Evolutionary conservation across 2,888 invertebrate genomes (phyloP).

Genomic region (Tetragonisca angustula): DNA sequence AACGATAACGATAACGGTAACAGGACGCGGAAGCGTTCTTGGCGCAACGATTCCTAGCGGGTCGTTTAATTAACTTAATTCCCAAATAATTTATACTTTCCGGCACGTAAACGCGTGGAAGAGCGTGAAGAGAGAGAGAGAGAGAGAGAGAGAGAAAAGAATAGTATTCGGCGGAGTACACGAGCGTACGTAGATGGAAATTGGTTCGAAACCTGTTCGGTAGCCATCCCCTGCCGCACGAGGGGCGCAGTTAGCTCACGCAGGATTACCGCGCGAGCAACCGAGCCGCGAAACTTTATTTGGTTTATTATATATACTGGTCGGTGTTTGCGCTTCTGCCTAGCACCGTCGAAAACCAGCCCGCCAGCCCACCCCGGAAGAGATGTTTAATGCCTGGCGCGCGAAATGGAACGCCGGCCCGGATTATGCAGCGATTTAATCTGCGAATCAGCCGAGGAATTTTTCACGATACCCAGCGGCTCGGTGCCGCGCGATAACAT

Average conservation of each 20-base stretch:
- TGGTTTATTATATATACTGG: conserved; percentile 38
- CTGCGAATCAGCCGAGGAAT: conserved; percentile 50
- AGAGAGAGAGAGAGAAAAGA: background rate
- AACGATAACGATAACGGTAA: background rate
- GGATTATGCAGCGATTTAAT: conserved; percentile 65
- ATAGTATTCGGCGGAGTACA: conserved; percentile 30
- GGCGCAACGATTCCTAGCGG: background rate
- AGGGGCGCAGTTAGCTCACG: background rate
- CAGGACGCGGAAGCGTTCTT: background rate
- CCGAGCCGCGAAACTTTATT: conserved; percentile 46
- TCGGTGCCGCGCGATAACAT: conserved; percentile 17
- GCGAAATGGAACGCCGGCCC: conserved; percentile 47
- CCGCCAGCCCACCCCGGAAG: conserved; percentile 34
- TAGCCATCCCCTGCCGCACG: background rate
- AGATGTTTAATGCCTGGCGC: conserved; percentile 56
- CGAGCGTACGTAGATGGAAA: conserved; percentile 35
- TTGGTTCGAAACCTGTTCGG: conserved; percentile 51
- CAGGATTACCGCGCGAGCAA: conserved; percentile 35
- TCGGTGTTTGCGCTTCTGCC: conserved; percentile 51
- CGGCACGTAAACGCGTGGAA: background rate
- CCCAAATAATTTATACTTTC: conserved; percentile 53
- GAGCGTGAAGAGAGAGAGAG: background rate
- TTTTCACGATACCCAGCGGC: conserved; percentile 48
- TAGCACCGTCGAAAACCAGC: conserved; percentile 40
- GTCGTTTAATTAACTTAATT: conserved; percentile 58